A percentile compares a stretch with the other conserved stretches of the same genome.
phyloP scores from a whole-genome alignment of 2,797 vertebrate species.

The Oryzias sinensis region DNA sequence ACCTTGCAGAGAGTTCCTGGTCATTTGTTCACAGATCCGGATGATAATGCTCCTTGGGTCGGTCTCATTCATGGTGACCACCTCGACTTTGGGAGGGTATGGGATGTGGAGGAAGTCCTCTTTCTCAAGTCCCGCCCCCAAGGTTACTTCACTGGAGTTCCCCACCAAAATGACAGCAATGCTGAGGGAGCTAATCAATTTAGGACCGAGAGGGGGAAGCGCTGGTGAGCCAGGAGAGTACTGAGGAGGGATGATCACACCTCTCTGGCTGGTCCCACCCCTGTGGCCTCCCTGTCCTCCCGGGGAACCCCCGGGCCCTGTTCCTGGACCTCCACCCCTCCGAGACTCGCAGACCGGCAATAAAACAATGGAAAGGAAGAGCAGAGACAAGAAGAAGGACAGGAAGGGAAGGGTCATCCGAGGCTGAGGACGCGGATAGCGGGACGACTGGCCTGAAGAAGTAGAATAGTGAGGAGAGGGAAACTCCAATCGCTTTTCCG shows the following conservation, averaged over 20 bases:
- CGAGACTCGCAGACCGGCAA: slow-evolving; percentile 75
- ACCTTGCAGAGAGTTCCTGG: slow-evolving; percentile 92
- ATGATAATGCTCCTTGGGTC: slow-evolving; percentile 99
- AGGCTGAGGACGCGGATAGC: slow-evolving; percentile 29
- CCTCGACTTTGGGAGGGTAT: slow-evolving; percentile 91
- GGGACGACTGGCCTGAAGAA: slow-evolving; percentile 40
- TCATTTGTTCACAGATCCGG: slow-evolving; percentile 94
- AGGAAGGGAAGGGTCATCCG: slow-evolving; percentile 52
- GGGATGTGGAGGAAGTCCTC: slow-evolving; percentile 97
- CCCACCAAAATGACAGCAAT: slow-evolving; percentile 96
- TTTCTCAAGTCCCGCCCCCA: slow-evolving; percentile 94
- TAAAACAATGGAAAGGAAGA: slow-evolving; percentile 64
- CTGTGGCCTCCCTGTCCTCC: slow-evolving; percentile 69
- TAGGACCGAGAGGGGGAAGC: slow-evolving; percentile 76
- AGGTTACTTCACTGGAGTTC: slow-evolving; percentile 93
- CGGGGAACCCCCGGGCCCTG: slow-evolving; percentile 58
- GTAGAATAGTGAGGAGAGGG: slow-evolving; percentile 39
- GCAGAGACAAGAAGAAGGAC: slow-evolving; percentile 58
- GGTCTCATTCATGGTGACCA: slow-evolving; percentile 98
- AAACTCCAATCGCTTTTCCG: slow-evolving; percentile 63
- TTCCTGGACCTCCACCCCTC: slow-evolving; percentile 60
- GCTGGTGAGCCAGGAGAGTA: slow-evolving; percentile 74
- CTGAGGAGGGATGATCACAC: slow-evolving; percentile 72
- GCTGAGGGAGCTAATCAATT: slow-evolving; percentile 87
- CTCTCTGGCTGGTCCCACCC: slow-evolving; percentile 67